Conservation (phyloP, 2,113 vertebrate species). For the Oophaga pumilio region DNA sequence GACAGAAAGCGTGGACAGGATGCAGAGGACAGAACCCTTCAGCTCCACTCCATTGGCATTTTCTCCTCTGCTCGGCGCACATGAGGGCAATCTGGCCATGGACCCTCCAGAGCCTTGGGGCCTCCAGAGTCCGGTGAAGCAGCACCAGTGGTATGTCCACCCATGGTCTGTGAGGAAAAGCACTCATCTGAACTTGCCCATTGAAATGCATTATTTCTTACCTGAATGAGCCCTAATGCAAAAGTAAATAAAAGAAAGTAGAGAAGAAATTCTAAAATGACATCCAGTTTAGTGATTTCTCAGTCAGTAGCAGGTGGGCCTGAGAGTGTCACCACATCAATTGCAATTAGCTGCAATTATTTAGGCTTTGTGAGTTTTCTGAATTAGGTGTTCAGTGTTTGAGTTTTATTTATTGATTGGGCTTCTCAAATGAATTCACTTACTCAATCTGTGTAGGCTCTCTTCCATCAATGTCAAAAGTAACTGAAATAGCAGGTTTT, state of each 20-base stretch:
- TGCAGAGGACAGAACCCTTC: too few species aligned
- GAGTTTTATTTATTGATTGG: slow-evolving; percentile 49
- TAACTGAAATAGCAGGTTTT: not conserved
- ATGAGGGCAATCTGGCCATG: too few species aligned
- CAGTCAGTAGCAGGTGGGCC: not conserved
- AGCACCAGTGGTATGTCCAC: too few species aligned
- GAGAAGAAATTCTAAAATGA: not conserved
- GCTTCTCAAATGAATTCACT: not conserved
- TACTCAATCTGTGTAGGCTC: not conserved
- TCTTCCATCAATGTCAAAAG: not conserved
- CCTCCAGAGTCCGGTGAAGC: too few species aligned
- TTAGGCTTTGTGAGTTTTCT: slow-evolving; percentile 41
- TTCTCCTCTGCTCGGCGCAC: too few species aligned
- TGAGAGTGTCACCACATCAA: slow-evolving; percentile 2
- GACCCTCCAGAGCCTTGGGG: too few species aligned
- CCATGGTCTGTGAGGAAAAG: too few species aligned
- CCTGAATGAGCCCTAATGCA: not conserved
- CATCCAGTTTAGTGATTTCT: not conserved
- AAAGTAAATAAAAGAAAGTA: not conserved
- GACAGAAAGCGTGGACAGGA: too few species aligned
- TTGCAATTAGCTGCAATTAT: slow-evolving; percentile 47
- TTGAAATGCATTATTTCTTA: too few species aligned
- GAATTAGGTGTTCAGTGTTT: slow-evolving; percentile 36
- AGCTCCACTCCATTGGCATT: too few species aligned
- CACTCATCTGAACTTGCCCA: too few species aligned